Percentiles rank a stretch among this genome's conserved stretches.
Conservation (phyloP, 2,888 invertebrate species). For the Exephanes ischioxanthus region DNA sequence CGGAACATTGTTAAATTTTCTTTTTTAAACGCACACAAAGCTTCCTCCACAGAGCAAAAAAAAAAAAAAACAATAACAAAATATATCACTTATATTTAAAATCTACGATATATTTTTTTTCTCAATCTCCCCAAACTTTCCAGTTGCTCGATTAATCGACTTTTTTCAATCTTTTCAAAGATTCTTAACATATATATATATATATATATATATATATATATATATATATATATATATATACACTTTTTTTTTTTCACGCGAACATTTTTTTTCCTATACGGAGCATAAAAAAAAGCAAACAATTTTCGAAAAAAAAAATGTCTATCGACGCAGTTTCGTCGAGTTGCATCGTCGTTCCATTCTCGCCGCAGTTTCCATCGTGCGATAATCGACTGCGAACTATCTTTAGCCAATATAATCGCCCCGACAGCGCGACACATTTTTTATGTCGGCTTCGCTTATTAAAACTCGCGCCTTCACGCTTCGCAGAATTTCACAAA, state of each 20-base stretch:
- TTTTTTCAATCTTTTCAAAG: neutral
- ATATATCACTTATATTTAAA: neutral
- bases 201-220: no score
- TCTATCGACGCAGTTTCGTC: no score
- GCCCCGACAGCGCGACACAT: neutral
- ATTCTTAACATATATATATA: no score
- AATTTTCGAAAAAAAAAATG: neutral
- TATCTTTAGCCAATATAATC: constrained; percentile 37
- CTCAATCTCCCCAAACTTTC: neutral
- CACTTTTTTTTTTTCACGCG: no score
- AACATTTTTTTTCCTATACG: no score
- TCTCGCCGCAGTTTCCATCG: neutral
- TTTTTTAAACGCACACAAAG: no score
- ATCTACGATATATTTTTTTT: neutral
- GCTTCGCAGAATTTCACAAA: neutral
- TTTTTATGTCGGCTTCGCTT: neutral
- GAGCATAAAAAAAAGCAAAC: neutral
- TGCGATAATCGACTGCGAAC: constrained; percentile 25
- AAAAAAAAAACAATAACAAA: no score
- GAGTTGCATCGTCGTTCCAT: no score
- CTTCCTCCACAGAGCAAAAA: no score
- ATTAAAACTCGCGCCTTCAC: neutral
- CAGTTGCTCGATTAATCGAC: neutral
- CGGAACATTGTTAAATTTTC: no score
- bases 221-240: no score